These are phyloP conservation scores for Cyclina sinensis DNA, from an alignment of 1,140 invertebrate species.

Conservation along the genomic window DNA sequence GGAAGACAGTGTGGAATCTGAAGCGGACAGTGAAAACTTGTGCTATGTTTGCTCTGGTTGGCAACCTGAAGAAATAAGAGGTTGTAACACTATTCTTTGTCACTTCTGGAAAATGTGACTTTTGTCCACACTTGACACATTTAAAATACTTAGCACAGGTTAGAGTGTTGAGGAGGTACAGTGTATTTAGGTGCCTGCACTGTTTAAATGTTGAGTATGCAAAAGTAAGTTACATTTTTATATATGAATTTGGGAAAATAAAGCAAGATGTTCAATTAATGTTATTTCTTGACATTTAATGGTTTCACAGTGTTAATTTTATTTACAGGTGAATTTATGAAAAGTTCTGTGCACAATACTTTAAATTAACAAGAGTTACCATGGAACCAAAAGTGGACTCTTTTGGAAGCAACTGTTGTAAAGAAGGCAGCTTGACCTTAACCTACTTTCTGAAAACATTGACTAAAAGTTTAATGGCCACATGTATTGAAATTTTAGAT, in stretches of 20 bases:
- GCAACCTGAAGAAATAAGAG: conserved; percentile 14
- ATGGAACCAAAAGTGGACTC: background rate
- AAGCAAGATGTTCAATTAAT: background rate
- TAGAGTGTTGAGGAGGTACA: background rate
- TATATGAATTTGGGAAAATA: conserved; percentile 13
- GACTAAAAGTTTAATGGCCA: background rate
- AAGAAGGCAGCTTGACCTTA: background rate
- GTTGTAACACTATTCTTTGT: conserved; percentile 5
- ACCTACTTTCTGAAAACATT: background rate
- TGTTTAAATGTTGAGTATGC: background rate
- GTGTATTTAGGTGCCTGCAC: conserved; percentile 14
- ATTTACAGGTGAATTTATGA: background rate
- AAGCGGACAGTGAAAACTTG: background rate
- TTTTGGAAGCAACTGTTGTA: background rate
- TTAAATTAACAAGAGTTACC: background rate
- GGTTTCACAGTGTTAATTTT: background rate
- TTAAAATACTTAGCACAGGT: conserved; percentile 20
- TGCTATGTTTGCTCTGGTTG: conserved; percentile 31
- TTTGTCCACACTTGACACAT: conserved; percentile 42
- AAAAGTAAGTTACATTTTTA: background rate
- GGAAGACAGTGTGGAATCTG: background rate
- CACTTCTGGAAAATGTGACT: conserved; percentile 29
- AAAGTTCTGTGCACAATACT: conserved; percentile 15
- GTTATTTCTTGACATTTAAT: background rate
- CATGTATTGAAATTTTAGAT: background rate